phyloP scores from a whole-genome alignment of 2,113 vertebrate genomes.

The Eulemur rufifrons region DNA sequence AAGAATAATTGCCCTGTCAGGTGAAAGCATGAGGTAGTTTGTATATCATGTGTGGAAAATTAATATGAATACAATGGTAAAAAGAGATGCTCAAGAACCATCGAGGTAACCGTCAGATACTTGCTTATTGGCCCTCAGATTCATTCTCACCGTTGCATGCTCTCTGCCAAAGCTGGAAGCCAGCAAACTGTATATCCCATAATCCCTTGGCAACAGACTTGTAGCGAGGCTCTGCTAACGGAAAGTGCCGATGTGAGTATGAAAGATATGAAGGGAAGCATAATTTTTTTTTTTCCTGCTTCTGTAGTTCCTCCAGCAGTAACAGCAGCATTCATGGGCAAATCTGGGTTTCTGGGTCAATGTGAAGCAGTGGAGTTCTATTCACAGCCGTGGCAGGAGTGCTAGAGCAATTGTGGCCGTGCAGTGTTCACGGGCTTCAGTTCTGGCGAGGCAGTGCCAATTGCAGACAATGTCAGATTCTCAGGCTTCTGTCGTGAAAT shows the following conservation, averaged over 20 bases:
- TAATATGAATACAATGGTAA: not conserved
- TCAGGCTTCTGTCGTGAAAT: not conserved
- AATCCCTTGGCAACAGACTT: not conserved
- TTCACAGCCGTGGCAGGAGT: not conserved
- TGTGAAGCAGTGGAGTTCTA: not conserved
- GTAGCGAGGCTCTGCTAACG: not conserved
- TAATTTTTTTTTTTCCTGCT: not conserved
- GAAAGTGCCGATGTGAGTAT: not conserved
- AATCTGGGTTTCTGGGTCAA: not conserved
- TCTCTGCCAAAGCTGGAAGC: not conserved
- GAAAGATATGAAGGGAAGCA: not conserved
- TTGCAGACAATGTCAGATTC: not conserved
- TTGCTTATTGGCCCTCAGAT: not conserved
- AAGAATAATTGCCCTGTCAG: not conserved
- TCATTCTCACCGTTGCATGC: not conserved
- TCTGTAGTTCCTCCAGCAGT: not conserved
- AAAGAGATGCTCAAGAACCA: not conserved
- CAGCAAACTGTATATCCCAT: not conserved
- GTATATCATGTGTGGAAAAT: not conserved
- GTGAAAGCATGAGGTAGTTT: not conserved
- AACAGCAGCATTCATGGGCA: not conserved
- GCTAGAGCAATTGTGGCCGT: not conserved
- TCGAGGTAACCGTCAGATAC: not conserved
- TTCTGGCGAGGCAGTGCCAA: not conserved
- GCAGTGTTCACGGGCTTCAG: not conserved